These are phyloP conservation scores for Siniperca undulata DNA, from an alignment of 2,797 vertebrate genomes.

Conservation along the genomic window DNA sequence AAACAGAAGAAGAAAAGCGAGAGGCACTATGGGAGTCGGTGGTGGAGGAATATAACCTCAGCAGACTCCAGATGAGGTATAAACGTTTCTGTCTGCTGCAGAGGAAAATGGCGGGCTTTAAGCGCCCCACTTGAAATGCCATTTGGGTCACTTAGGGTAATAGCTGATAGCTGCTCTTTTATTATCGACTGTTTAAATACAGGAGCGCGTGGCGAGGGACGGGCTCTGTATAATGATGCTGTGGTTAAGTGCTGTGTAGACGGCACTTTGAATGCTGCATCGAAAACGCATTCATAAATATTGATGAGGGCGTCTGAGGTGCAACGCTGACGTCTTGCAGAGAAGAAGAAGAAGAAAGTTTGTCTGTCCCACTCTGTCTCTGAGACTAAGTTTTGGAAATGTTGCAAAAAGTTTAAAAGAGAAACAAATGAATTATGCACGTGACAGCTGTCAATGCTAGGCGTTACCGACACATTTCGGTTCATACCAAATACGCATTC, in stretches of 20 bases:
- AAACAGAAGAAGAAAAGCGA: background rate
- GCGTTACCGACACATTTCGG: no score
- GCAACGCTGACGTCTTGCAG: background rate
- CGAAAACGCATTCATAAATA: conserved; percentile 45
- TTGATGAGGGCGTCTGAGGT: conserved; percentile 30
- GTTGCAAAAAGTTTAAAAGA: conserved; percentile 3
- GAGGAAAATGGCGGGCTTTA: background rate
- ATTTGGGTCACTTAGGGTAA: conserved; percentile 49
- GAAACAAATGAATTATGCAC: background rate
- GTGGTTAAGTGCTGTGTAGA: conserved; percentile 50
- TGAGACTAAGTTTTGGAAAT: background rate
- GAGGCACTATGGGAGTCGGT: background rate
- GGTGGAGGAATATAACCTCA: background rate
- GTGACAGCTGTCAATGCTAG: no score
- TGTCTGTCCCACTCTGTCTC: background rate
- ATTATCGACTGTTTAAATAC: conserved; percentile 46
- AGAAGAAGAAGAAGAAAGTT: background rate
- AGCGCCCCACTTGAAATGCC: conserved; percentile 46
- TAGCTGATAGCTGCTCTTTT: conserved; percentile 47
- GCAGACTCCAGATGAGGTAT: background rate
- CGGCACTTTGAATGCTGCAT: conserved; percentile 33
- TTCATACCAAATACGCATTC: no score
- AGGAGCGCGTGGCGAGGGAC: conserved; percentile 2
- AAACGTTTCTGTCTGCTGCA: background rate
- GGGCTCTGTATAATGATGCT: conserved; percentile 38